These are phyloP conservation scores for Clarias platycephalus DNA, from an alignment of 2,797 vertebrate genomes.

Conservation along the genomic window DNA sequence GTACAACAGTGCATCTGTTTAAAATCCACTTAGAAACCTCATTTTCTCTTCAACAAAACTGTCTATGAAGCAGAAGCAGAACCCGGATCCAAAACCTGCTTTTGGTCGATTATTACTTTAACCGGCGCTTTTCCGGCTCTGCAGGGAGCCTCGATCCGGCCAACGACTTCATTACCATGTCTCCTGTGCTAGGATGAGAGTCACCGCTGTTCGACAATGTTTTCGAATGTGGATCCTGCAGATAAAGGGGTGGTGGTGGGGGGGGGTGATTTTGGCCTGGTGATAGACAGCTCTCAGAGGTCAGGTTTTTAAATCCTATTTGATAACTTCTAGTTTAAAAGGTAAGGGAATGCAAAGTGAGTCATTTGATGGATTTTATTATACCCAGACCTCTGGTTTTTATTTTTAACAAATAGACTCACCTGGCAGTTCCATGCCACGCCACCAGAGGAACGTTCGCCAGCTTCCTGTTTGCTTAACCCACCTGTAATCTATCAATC, in stretches of 20 bases:
- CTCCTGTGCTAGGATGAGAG: background rate
- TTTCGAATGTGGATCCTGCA: background rate
- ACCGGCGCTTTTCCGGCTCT: background rate
- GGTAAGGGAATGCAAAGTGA: background rate
- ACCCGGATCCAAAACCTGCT: background rate
- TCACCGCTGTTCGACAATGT: no score
- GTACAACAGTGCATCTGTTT: background rate
- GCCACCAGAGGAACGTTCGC: background rate
- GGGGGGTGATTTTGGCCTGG: background rate
- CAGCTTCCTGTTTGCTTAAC: background rate
- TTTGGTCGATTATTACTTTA: background rate
- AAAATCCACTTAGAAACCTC: background rate
- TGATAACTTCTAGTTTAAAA: background rate
- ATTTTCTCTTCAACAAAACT: background rate
- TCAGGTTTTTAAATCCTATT: background rate
- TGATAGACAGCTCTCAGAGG: background rate
- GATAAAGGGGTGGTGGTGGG: background rate
- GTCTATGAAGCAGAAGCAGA: background rate
- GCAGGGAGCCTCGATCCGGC: background rate
- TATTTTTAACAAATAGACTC: background rate
- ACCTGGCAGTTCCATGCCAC: background rate
- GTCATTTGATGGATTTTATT: no score
- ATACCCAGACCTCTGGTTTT: no score
- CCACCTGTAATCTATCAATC: background rate
- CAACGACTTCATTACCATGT: no score